Percentiles rank a stretch among this genome's conserved stretches.
Evolutionary conservation across 1,140 invertebrate species (phyloP).

Genomic region (Andricus grossulariae): DNA sequence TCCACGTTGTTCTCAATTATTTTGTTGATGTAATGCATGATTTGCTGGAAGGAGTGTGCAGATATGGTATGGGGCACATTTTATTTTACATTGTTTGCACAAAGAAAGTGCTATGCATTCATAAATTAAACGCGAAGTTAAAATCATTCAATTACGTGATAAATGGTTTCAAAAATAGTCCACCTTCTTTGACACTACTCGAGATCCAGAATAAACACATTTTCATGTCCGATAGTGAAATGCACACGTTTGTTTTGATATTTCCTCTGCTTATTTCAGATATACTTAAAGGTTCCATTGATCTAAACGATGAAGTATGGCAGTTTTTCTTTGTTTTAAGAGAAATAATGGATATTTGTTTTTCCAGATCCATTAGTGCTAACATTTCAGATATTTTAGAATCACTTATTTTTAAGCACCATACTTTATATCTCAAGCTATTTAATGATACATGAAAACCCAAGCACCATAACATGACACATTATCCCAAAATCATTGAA

Average conservation of each 20-base stretch:
- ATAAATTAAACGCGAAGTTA: background rate
- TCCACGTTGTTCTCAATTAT: background rate
- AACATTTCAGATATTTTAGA: background rate
- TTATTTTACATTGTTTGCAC: too few relatives aligned
- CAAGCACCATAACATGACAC: slow-evolving; percentile 23
- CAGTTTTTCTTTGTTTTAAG: background rate
- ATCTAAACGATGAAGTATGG: background rate
- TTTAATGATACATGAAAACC: slow-evolving; percentile 15
- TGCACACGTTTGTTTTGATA: background rate
- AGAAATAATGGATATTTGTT: slow-evolving; percentile 5
- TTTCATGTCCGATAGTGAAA: background rate
- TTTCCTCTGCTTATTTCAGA: slow-evolving; percentile 26
- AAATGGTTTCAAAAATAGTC: background rate
- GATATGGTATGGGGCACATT: background rate
- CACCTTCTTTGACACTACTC: background rate
- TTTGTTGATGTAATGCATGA: background rate
- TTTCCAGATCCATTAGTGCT: background rate
- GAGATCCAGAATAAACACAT: background rate
- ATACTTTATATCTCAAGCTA: slow-evolving; percentile 7
- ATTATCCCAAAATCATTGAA: slow-evolving; percentile 1
- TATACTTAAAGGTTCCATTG: background rate
- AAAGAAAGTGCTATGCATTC: too few relatives aligned
- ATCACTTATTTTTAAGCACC: background rate
- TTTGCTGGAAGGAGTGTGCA: slow-evolving; percentile 1
- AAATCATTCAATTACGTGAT: background rate